A percentile compares a stretch with the other conserved stretches of the same genome.
Conservation (phyloP, 2,888 invertebrate species). For the Lithophane ornitopus region DNA sequence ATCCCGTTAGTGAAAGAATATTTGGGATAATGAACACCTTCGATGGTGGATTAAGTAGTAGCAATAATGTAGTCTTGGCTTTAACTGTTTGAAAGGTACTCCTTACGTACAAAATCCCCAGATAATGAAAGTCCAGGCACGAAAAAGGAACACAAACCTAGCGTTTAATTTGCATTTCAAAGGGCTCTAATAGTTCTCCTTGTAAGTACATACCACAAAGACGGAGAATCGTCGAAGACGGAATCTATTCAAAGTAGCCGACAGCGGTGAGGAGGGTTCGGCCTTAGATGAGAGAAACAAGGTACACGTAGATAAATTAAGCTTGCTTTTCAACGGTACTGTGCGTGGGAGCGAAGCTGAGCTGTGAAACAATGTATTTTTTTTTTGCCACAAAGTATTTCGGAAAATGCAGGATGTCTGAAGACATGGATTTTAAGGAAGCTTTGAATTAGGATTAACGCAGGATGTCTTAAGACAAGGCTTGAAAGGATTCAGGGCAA, state of each 20-base stretch:
- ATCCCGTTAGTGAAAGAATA: no score
- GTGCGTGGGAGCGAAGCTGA: neutral
- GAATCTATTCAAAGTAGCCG: conserved; percentile 37
- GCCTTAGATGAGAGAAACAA: conserved; percentile 24
- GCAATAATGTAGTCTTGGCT: no score
- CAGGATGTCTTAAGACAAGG: neutral
- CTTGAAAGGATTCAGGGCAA: neutral
- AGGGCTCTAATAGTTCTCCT: conserved; percentile 26
- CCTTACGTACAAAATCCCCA: conserved; percentile 14
- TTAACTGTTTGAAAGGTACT: neutral
- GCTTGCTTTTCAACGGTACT: neutral
- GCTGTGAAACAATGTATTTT: neutral
- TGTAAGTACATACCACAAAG: conserved; percentile 28
- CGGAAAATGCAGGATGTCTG: neutral
- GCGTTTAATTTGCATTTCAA: conserved; percentile 49
- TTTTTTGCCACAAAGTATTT: neutral
- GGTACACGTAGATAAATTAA: neutral
- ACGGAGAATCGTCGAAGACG: conserved; percentile 31
- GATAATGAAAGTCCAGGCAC: conserved; percentile 27
- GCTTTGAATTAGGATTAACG: neutral
- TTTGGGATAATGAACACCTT: neutral
- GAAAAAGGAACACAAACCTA: conserved; percentile 34
- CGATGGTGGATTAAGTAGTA: neutral
- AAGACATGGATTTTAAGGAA: neutral
- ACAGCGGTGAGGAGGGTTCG: conserved; percentile 23